phyloP scores from a whole-genome alignment of 2,113 vertebrate species.

The Pelusios castaneus region DNA sequence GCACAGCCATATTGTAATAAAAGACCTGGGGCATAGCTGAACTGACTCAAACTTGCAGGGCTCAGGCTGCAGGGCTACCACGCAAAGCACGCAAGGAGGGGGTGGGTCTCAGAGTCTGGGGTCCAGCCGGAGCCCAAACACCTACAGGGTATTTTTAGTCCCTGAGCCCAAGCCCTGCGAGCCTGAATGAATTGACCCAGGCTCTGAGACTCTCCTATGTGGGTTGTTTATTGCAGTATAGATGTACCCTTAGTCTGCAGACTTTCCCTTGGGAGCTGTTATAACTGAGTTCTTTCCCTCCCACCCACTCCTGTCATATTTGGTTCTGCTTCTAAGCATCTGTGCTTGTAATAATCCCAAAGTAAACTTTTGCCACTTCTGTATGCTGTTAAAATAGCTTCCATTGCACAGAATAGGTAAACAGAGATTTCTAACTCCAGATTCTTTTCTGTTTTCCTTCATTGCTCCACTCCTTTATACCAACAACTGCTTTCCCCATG shows the following conservation, averaged over 20 bases:
- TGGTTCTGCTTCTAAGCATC: constrained; percentile 34
- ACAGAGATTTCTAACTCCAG: background rate
- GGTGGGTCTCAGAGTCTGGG: background rate
- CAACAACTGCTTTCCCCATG: background rate
- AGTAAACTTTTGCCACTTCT: constrained; percentile 32
- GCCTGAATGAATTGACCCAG: background rate
- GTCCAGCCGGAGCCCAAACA: background rate
- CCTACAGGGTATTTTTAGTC: background rate
- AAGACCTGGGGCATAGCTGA: background rate
- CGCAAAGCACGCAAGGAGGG: background rate
- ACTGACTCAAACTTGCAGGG: background rate
- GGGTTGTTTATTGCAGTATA: background rate
- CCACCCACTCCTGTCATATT: constrained; percentile 2
- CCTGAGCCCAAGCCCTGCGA: background rate
- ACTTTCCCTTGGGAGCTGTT: background rate
- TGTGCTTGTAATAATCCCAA: constrained; percentile 31
- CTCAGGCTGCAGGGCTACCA: background rate
- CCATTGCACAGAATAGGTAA: background rate
- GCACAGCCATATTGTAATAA: background rate
- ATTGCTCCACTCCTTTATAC: background rate
- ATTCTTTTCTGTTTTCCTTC: constrained; percentile 2
- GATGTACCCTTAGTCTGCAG: background rate
- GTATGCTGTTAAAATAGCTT: constrained; percentile 33
- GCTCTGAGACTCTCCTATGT: background rate
- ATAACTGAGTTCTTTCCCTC: background rate